These are phyloP conservation scores for Harpalus rufipes DNA, from an alignment of 2,888 invertebrate species.

Conservation along the genomic window DNA sequence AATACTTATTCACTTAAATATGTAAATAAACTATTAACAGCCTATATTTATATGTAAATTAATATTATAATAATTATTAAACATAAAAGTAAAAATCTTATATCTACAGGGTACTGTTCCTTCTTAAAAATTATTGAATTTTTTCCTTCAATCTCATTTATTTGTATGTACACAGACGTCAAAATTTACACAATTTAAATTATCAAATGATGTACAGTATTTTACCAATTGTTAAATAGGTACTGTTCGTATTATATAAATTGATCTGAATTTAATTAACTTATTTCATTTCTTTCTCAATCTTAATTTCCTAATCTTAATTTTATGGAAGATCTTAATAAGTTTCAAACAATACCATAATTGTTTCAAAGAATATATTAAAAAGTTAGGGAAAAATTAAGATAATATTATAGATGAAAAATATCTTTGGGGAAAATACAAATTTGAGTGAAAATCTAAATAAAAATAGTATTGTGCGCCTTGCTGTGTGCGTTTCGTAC, in stretches of 20 bases:
- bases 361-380: background rate
- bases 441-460: conserved; percentile 37
- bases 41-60: background rate
- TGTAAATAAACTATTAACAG: background rate
- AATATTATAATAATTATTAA: background rate
- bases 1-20: background rate
- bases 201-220: conserved; percentile 1
- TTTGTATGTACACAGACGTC: background rate
- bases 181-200: background rate
- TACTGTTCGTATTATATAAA: conserved; percentile 8
- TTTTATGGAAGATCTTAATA: conserved; percentile 32
- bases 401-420: background rate
- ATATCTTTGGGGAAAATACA: conserved; percentile 21
- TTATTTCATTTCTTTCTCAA: background rate
- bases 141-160: no score
- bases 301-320: conserved; percentile 12
- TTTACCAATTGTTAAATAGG: background rate
- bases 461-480: conserved; percentile 44
- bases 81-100: background rate
- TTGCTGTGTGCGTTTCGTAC: conserved; percentile 54
- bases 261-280: conserved; percentile 10
- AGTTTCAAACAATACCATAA: background rate
- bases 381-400: background rate
- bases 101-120: conserved; percentile 1
- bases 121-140: background rate